A percentile compares a stretch with the other conserved stretches of the same genome.
Conservation (phyloP, 2,797 vertebrate species). For the Ispidina lecontei region DNA sequence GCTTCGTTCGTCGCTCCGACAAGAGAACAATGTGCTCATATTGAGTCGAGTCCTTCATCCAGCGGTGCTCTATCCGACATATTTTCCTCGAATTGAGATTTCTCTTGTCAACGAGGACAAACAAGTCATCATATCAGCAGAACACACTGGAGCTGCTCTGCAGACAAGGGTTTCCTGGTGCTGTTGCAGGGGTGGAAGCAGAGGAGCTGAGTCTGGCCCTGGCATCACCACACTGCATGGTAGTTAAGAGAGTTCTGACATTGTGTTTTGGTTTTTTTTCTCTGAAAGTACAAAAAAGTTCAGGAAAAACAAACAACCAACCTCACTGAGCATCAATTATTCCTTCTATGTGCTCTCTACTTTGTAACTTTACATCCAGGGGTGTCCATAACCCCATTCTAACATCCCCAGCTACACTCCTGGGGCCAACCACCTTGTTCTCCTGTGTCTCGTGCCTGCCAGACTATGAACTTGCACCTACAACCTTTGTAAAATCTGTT, state of each 20-base stretch:
- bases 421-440: neutral
- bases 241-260: neutral
- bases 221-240: neutral
- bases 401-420: neutral
- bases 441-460: neutral
- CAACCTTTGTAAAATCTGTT: neutral
- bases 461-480: neutral
- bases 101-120: neutral
- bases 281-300: neutral
- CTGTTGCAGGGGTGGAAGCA: neutral
- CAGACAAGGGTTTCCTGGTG: slow-evolving; percentile 32
- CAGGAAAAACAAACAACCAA: neutral
- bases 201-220: neutral
- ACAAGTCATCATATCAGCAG: slow-evolving; percentile 17
- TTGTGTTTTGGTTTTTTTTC: neutral
- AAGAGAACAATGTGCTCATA: too few species aligned
- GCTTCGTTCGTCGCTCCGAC: too few species aligned
- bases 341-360: neutral
- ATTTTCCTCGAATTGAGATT: slow-evolving; percentile 25
- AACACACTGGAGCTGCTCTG: neutral
- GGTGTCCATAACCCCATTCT: neutral
- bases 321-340: neutral
- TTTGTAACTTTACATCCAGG: neutral
- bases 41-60: too few species aligned
- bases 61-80: too few species aligned